These are phyloP conservation scores for Ailurus styani DNA, from an alignment of 2,113 vertebrate species.

Conservation along the genomic window DNA sequence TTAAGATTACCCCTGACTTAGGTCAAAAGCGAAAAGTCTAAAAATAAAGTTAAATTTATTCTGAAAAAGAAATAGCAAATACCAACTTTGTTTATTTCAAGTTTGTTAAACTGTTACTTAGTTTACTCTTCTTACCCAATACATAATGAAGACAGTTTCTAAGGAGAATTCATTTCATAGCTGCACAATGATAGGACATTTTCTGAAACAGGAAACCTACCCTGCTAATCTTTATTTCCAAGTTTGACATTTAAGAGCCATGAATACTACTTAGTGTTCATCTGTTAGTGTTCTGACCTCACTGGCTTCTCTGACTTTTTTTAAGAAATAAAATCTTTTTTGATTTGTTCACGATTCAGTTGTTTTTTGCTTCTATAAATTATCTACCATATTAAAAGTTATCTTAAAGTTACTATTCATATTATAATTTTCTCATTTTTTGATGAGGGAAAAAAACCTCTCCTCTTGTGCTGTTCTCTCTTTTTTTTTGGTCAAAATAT, in stretches of 20 bases:
- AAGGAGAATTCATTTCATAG: background rate
- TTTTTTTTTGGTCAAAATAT: background rate
- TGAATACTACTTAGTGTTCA: background rate
- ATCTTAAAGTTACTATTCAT: background rate
- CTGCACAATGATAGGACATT: background rate
- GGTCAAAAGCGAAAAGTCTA: background rate
- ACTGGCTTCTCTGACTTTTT: constrained; percentile 11
- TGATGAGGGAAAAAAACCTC: background rate
- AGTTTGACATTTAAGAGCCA: background rate
- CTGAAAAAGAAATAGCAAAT: background rate
- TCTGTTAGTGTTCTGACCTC: background rate
- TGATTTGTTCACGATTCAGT: background rate
- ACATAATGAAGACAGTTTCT: background rate
- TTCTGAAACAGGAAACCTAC: background rate
- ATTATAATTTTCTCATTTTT: background rate
- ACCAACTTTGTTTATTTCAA: background rate
- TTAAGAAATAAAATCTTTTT: background rate
- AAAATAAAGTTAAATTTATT: background rate
- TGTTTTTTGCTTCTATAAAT: background rate
- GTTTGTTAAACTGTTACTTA: background rate
- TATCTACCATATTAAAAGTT: background rate
- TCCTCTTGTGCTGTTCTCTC: background rate
- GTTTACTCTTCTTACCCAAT: background rate
- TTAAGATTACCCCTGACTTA: background rate
- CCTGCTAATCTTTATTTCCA: background rate